phyloP scores from a whole-genome alignment of 2,797 vertebrate genomes.

The Microctenopoma steveboyesi region DNA sequence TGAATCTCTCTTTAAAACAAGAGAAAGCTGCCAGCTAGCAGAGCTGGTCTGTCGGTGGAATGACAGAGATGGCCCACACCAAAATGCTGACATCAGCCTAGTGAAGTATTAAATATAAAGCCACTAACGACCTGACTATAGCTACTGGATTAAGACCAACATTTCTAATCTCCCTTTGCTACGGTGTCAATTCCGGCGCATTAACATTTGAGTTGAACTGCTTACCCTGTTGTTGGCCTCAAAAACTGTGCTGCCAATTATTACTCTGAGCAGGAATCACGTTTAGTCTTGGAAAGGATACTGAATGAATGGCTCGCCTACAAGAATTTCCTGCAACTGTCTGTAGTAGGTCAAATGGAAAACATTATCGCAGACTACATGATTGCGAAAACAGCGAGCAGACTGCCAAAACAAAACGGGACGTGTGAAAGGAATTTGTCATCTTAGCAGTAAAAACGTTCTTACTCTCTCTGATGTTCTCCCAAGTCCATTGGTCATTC shows the following conservation, averaged over 20 bases:
- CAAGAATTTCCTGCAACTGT: constrained; percentile 77
- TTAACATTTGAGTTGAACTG: constrained; percentile 45
- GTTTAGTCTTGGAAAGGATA: constrained; percentile 68
- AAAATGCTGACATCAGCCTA: constrained; percentile 68
- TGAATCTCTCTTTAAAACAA: constrained; percentile 46
- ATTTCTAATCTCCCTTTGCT: constrained; percentile 62
- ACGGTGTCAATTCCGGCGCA: constrained; percentile 47
- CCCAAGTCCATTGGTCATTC: constrained; percentile 99
- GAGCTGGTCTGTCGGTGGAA: constrained; percentile 44
- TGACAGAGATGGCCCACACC: constrained; percentile 32
- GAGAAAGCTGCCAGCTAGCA: constrained; percentile 25
- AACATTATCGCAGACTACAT: constrained; percentile 47
- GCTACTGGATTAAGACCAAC: constrained; percentile 63
- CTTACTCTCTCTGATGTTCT: constrained; percentile 95
- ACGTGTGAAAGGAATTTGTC: constrained; percentile 23
- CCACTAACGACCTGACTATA: constrained; percentile 55
- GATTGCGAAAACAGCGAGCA: constrained; percentile 38
- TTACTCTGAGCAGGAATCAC: constrained; percentile 60
- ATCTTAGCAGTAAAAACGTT: neutral
- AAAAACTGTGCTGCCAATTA: constrained; percentile 62
- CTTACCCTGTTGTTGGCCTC: constrained; percentile 49
- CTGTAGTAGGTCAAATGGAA: constrained; percentile 72
- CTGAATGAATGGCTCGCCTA: constrained; percentile 70
- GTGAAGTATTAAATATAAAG: constrained; percentile 71
- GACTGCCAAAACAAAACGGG: constrained; percentile 34